Percentiles rank a stretch among this genome's conserved stretches.
Conservation (phyloP, 2,113 vertebrate genomes). For the Crotalus tigris region DNA sequence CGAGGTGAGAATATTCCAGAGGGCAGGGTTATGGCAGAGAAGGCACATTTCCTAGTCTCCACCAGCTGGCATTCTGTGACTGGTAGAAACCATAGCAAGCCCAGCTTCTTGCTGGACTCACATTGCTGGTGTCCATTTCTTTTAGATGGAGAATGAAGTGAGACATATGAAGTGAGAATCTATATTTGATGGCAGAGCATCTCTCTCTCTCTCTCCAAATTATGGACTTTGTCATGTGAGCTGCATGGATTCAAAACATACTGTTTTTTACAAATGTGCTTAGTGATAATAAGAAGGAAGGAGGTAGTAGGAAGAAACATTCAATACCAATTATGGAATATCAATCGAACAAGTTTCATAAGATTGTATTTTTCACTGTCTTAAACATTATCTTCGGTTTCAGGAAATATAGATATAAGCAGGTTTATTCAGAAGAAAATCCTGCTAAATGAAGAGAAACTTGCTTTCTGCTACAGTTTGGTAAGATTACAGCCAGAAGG, state of each 20-base stretch:
- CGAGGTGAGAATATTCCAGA: not conserved
- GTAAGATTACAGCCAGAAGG: not conserved
- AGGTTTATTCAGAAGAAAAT: not conserved
- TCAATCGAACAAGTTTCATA: not conserved
- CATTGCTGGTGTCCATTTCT: not conserved
- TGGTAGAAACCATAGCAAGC: not conserved
- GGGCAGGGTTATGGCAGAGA: not conserved
- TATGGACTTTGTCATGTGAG: not conserved
- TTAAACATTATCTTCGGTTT: not conserved
- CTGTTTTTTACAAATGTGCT: slow-evolving; percentile 12
- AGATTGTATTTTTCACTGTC: not conserved
- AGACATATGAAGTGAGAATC: not conserved
- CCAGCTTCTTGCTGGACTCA: not conserved
- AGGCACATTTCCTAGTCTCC: not conserved
- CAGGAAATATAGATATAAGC: not conserved
- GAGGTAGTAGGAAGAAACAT: not conserved
- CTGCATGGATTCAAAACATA: slow-evolving; percentile 5
- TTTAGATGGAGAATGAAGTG: not conserved
- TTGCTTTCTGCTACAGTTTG: not conserved
- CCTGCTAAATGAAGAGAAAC: not conserved
- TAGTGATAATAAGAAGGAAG: not conserved
- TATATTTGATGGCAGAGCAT: not conserved
- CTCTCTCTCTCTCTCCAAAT: not conserved
- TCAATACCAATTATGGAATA: not conserved
- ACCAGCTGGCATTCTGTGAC: not conserved